Evolutionary conservation across 1,140 invertebrate species (phyloP), one percentile per base, ranked within the genome.

Genomic region (Zaprionus camerounensis): DNA sequence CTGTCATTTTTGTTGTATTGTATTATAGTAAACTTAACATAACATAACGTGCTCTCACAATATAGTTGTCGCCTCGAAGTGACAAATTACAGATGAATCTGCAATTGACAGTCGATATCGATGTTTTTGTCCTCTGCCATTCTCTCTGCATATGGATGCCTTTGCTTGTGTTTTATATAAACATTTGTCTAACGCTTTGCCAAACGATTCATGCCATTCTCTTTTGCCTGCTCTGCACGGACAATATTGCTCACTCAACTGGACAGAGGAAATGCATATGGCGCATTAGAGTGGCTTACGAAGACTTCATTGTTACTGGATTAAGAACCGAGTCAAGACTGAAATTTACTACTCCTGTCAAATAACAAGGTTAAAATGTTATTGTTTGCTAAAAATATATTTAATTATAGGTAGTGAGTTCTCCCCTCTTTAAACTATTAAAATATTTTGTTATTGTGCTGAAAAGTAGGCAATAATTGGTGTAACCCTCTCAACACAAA

Each of bases 161-260:
- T 49, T 17, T 12, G 13, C 26, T 26, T 51, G 55, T 36, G 56
- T 49, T 24, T 49, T 49, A 64, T 55, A 59, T 57, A 76, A 76
- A 76, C 67, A 72, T 72, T 81, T 77, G 63, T 76, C 66, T 81
- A 71, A 56, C 53, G 44, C 58, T 77, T 68, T 68, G 36, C 64
- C 20, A 20, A 70, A 76, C 66, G 58, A 38, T 66, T 41, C 34
- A 44, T 62, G 44, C 9, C 7, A 24, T 56, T 61, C 13, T 20
- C 17, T 41, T 44, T 51, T 68, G 41, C 65, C 11, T 34, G 61
- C 24, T 28, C n/a, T 41, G 72, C 3, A 38, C 57, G 41, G 22
- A 31, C 49, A 26, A 13, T 15, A 62, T 44, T 44, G 34, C 17
- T 46, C 13, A 9, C 53, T 15, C 53, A 56, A 15, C 2, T 31